phyloP scores from a whole-genome alignment of 2,113 vertebrate species.

The chimpanzee (Pan troglodytes) region NHGRI_mPanTro3-v2.1_pri NC_072415.2:36714501-36715000 shows the following conservation, averaged over 20 bases:
- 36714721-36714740: background rate
- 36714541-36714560: slow-evolving; percentile 24
- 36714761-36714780: background rate
- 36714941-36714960: slow-evolving; percentile 76
- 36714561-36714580: slow-evolving; percentile 52
- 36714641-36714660: background rate
- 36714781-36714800: background rate
- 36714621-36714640: background rate
- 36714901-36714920: slow-evolving; percentile 75
- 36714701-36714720: background rate
- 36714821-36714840: accelerated
- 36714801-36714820: background rate
- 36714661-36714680: background rate
- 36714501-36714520: slow-evolving; percentile 47
- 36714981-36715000: slow-evolving; percentile 88
- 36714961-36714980: slow-evolving; percentile 86
- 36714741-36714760: background rate
- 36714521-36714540: slow-evolving; percentile 21
- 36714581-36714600: background rate
- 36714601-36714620: too few species aligned
- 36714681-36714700: background rate
- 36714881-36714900: slow-evolving; percentile 69
- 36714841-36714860: background rate
- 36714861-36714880: background rate
- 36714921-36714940: slow-evolving; percentile 68